A percentile compares a stretch with the other conserved stretches of the same genome.
Evolutionary conservation across 2,888 invertebrate species (phyloP).

Genomic region (Lepidocyrtinus sp.): DNA sequence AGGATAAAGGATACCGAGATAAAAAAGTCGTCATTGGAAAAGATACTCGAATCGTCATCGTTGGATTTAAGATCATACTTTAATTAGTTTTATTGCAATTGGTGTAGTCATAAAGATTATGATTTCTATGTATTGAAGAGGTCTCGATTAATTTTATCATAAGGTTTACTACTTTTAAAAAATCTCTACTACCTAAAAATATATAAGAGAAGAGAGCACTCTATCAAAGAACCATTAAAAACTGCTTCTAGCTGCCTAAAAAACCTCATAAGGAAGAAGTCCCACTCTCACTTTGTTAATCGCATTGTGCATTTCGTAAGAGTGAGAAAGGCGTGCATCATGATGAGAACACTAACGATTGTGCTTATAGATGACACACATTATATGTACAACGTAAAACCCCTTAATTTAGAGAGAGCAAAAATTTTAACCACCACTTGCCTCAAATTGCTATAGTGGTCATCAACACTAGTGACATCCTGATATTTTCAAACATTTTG

Average conservation of each 20-base stretch:
- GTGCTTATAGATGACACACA: slow-evolving; percentile 12
- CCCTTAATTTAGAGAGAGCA: background rate
- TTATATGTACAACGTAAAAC: background rate
- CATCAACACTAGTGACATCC: background rate
- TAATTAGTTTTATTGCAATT: too few species aligned
- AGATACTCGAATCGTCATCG: too few species aligned
- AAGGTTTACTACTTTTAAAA: background rate
- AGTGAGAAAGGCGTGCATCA: background rate
- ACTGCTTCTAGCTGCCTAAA: background rate
- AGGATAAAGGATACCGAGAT: too few species aligned
- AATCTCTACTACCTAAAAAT: background rate
- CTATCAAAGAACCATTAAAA: background rate
- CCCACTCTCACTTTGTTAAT: slow-evolving; percentile 12
- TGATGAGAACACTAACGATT: background rate
- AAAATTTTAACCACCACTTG: background rate
- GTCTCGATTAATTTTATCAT: too few species aligned
- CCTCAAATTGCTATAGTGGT: background rate
- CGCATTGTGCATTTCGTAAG: slow-evolving; percentile 4
- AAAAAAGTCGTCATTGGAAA: too few species aligned
- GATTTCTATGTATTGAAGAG: too few species aligned
- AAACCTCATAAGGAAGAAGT: background rate
- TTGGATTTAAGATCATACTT: too few species aligned
- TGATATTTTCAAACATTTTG: background rate
- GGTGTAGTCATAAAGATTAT: too few species aligned
- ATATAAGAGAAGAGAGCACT: background rate